A percentile compares a stretch with the other conserved stretches of the same genome.
These are phyloP conservation scores for Macrophya alboannulata DNA, from an alignment of 2,888 invertebrate species.

Conservation along the genomic window DNA sequence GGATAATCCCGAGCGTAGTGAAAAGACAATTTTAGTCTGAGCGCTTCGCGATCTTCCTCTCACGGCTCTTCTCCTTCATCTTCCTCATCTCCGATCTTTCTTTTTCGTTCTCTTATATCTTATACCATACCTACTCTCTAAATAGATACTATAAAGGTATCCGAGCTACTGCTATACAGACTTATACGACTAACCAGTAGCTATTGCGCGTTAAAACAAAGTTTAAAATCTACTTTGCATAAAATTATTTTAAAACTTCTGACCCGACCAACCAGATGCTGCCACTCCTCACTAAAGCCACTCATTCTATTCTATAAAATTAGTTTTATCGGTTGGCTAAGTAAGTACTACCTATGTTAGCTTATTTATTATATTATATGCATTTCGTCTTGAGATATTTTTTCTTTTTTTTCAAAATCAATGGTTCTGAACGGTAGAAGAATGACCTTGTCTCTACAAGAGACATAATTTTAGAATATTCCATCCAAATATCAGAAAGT, in stretches of 20 bases:
- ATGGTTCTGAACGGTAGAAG: too few species aligned
- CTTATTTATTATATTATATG: too few species aligned
- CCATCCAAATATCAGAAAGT: too few species aligned
- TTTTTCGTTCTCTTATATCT: neutral
- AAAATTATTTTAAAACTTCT: constrained; percentile 49
- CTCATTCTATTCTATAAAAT: constrained; percentile 15
- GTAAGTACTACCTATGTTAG: neutral
- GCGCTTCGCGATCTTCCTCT: constrained; percentile 13
- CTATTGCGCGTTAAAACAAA: constrained; percentile 49
- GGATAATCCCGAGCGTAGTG: constrained; percentile 32
- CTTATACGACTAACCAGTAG: constrained; percentile 8
- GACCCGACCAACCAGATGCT: constrained; percentile 3
- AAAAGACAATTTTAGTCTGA: constrained; percentile 31
- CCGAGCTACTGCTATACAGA: neutral
- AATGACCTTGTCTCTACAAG: too few species aligned
- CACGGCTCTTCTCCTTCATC: neutral
- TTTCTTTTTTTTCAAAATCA: neutral
- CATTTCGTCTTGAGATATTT: neutral
- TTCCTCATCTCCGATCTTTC: neutral
- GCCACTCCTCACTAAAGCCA: neutral
- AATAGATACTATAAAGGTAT: neutral
- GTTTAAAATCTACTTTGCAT: constrained; percentile 52
- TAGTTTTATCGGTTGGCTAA: neutral
- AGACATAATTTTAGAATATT: too few species aligned
- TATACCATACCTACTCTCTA: neutral